Percentiles rank a stretch among this genome's conserved stretches.
phyloP scores from a whole-genome alignment of 2,797 vertebrate species.

The Propithecus perrieri region DNA sequence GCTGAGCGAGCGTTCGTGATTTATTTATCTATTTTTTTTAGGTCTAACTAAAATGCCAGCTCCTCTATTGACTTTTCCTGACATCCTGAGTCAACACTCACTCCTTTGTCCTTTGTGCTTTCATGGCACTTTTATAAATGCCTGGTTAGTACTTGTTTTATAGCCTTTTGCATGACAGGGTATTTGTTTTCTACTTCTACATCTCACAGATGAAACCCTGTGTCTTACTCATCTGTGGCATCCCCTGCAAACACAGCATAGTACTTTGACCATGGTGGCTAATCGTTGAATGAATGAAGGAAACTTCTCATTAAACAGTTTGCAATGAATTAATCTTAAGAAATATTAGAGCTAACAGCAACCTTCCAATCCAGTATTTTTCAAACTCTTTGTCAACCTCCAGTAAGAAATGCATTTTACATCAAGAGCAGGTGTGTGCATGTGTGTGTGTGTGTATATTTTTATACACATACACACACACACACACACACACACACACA shows the following conservation, averaged over 20 bases:
- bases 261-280: neutral
- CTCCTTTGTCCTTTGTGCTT: neutral
- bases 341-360: neutral
- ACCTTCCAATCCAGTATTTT: neutral
- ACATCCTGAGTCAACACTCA: neutral
- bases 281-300: neutral
- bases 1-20: neutral
- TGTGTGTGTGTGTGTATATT: neutral
- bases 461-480: no score
- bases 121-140: neutral
- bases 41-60: neutral
- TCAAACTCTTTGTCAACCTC: neutral
- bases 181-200: neutral
- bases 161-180: neutral
- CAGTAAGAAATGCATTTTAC: neutral
- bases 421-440: neutral
- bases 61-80: neutral
- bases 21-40: neutral
- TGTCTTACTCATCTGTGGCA: neutral
- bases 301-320: neutral
- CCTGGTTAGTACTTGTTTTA: neutral
- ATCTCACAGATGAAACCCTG: neutral
- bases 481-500: rapidly evolving
- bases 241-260: neutral
- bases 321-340: neutral